These are phyloP conservation scores for Columba janthina DNA, from an alignment of 2,113 vertebrate genomes.

Conservation along the genomic window DNA sequence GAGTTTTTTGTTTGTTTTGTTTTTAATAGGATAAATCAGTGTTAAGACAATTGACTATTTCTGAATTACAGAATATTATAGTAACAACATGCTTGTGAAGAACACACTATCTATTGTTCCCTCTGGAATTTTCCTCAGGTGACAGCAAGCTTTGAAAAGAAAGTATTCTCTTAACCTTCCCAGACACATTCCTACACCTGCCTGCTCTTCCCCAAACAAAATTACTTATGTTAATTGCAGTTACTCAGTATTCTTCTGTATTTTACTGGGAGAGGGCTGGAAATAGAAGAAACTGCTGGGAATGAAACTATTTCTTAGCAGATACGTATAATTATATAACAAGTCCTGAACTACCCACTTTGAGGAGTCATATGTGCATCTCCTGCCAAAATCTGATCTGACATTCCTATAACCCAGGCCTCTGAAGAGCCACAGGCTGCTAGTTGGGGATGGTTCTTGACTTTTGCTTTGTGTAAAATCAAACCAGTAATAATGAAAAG, in stretches of 20 bases:
- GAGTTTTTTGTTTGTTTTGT: background rate
- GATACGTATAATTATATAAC: background rate
- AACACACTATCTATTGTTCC: background rate
- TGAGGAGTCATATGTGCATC: background rate
- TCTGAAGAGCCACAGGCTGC: background rate
- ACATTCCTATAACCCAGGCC: background rate
- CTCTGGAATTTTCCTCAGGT: background rate
- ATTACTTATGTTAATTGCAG: background rate
- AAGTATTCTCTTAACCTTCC: background rate
- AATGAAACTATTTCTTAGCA: background rate
- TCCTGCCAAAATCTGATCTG: background rate
- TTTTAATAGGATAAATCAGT: background rate
- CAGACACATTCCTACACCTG: background rate
- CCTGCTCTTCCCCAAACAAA: background rate
- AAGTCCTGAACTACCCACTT: background rate
- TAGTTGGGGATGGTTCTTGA: background rate
- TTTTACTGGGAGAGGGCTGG: background rate
- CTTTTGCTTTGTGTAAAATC: background rate
- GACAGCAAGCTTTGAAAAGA: background rate
- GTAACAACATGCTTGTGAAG: background rate
- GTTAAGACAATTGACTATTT: background rate
- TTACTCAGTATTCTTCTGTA: background rate
- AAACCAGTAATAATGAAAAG: background rate
- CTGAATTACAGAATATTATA: background rate
- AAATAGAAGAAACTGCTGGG: background rate